Evolutionary conservation across 2,888 invertebrate genomes (phyloP), one percentile per base, ranked within the genome.

Genomic region (Apamea crenata): DNA sequence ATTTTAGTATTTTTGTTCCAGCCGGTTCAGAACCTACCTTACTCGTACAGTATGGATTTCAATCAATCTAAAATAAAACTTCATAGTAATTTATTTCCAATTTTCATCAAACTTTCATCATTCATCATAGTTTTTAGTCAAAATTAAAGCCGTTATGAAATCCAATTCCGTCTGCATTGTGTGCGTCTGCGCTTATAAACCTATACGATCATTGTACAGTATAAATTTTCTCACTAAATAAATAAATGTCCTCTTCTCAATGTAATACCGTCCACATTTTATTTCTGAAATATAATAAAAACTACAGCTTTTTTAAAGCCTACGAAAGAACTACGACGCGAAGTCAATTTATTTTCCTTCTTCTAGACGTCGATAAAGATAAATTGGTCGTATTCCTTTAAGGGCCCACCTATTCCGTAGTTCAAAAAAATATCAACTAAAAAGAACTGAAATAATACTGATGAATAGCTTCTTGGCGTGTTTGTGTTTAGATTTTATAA

Each of bases 261-360:
- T 65, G 16, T 44, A 47, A 74, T 65, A 56, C 65, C 12, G 56
- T 56, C 40, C 5, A 50, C 61, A 66, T 83, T 84, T 77, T 72
- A 80, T 83, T 80, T 77, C 56, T 70, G 25, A 59, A 76, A 78
- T 74, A 56, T 61, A 72, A 72, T 68, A 82, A 78, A 86, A 74
- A 80, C 77, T 79, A 78, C 44, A 67, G 77, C 63, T 56, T 77
- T 80, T 76, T 77, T 74, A 87, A 82, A 81, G 68, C 44, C 66
- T 68, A 74, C 71, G 65, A 73, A 74, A 78, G 65, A 76, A 83
- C 44, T 80, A 50, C 68, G 80, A 78, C 74, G 68, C 80, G 40
- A 50, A 81, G 77, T 81, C 89, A 77, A 89, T 89, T 88, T 86
- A 89, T 88, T 85, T 86, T 73, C 77, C 73, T 86, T 88, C 71